Base-by-base conservation (phyloP, 1,140 invertebrate genomes). In the Drosophila ambigua region DNA sequence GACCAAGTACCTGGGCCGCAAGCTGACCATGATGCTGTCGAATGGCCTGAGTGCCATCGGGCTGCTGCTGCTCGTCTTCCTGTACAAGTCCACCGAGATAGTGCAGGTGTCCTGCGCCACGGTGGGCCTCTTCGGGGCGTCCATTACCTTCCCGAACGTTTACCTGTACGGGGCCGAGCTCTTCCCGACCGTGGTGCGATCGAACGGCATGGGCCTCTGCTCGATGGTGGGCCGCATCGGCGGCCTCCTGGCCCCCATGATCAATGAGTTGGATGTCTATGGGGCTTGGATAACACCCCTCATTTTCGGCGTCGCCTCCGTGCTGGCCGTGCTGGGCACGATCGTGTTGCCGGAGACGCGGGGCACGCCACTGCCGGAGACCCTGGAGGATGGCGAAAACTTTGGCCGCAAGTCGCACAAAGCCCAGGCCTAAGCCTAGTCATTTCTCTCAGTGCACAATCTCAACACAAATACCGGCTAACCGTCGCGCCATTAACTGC, bases 321-420 rank as follows among this genome's bases (percentile, higher is more conserved):
- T 96, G 0, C 68, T 95, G 8, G 95, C 94, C 5, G 94, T 95
- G 2, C 46, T 93, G 2, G 92, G 95, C 1, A 94, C 94, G 13
- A 73, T 96, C 0, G 80, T 95, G 2, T 87, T 97, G 44, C 96
- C 96, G 0, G 96, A 97, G 93, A 97, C 97, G 0, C 93, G 95
- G 55, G 95, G 95, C 9, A 93, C 93, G 74, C 94, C 94, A 48
- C 84, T 97, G 43, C 96, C 96, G 26, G 96, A 97, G 67, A 97
- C 96, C 0, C 92, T 97, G 35, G 95, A 96, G 84, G 96, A 97
- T 77, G 96, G 95, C 41, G 96, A 97, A 92, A 92, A 93, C 41
- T 96, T 96, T 89, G 95, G 95, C 35, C 94, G 94, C 91, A 93
- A 92, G 51, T 77, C 91, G 35, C 92, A 91, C 51, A 80, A 75